phyloP scores from a whole-genome alignment of 2,888 invertebrate genomes.

The Leptogaster cylindrica region DNA sequence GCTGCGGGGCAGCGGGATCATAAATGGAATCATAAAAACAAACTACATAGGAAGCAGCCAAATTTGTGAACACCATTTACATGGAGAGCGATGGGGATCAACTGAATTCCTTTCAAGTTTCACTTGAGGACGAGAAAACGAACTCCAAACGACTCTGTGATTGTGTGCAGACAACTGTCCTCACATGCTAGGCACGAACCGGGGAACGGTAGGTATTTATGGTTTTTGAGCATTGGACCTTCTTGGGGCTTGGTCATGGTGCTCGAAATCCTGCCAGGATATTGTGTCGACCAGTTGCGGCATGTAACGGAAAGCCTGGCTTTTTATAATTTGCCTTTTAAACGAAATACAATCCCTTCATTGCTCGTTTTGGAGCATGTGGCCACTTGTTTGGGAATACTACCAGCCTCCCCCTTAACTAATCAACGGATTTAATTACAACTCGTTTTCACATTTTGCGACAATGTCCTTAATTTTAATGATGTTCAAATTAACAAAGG shows the following conservation, averaged over 20 bases:
- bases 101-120: background rate
- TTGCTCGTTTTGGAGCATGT: too few relatives aligned
- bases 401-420: background rate
- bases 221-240: background rate
- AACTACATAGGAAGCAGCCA: constrained; percentile 14
- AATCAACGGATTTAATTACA: background rate
- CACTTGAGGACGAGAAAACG: background rate
- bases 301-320: too few relatives aligned
- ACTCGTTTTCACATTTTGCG: background rate
- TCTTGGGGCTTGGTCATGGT: too few relatives aligned
- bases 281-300: too few relatives aligned
- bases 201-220: background rate
- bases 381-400: too few relatives aligned
- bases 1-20: background rate
- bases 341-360: too few relatives aligned
- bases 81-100: background rate
- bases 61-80: constrained; percentile 9
- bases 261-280: too few relatives aligned
- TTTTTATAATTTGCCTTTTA: too few relatives aligned
- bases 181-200: background rate
- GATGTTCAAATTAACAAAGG: background rate
- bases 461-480: background rate
- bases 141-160: background rate
- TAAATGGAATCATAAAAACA: constrained; percentile 20
- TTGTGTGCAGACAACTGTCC: background rate